Conservation (phyloP, 1,140 invertebrate genomes). For the honey bee (Apis mellifera) region DNA sequence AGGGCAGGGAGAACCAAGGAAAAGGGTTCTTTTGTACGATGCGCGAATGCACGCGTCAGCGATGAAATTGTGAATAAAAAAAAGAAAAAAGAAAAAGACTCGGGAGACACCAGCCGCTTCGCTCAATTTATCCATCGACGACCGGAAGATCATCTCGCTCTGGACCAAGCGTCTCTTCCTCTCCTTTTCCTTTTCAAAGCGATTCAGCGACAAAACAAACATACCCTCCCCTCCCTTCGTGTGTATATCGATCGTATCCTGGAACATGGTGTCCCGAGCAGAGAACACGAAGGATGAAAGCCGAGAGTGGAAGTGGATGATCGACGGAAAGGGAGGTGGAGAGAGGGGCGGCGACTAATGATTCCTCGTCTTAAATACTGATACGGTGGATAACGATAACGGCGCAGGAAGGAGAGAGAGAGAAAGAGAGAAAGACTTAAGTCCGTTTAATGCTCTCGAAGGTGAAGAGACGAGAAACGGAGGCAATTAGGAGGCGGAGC, state of each 20-base stretch:
- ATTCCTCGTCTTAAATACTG: neutral
- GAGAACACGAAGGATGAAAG: too few relatives aligned
- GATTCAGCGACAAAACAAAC: too few relatives aligned
- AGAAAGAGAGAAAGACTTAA: neutral
- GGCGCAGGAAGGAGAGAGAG: neutral
- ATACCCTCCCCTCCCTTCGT: too few relatives aligned
- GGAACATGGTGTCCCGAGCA: too few relatives aligned
- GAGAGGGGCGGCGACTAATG: neutral
- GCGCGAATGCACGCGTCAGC: constrained; percentile 4
- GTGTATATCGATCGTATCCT: neutral
- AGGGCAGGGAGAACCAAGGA: too few relatives aligned
- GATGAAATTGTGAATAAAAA: constrained; percentile 20
- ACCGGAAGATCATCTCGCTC: neutral
- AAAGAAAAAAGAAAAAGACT: neutral
- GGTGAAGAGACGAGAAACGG: constrained; percentile 53
- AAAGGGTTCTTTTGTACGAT: constrained; percentile 15
- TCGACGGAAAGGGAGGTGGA: too few relatives aligned
- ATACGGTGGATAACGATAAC: constrained; percentile 16
- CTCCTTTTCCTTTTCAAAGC: too few relatives aligned
- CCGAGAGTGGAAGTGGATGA: neutral
- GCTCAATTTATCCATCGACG: neutral
- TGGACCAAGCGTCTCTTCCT: too few relatives aligned
- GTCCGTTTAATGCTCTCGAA: constrained; percentile 43
- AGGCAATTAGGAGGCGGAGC: constrained; percentile 51
- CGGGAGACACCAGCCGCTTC: neutral